Percentiles rank a stretch among this genome's conserved stretches.
These are phyloP conservation scores for Garrulus glandarius DNA, from an alignment of 2,797 vertebrate species.

Conservation along the genomic window DNA sequence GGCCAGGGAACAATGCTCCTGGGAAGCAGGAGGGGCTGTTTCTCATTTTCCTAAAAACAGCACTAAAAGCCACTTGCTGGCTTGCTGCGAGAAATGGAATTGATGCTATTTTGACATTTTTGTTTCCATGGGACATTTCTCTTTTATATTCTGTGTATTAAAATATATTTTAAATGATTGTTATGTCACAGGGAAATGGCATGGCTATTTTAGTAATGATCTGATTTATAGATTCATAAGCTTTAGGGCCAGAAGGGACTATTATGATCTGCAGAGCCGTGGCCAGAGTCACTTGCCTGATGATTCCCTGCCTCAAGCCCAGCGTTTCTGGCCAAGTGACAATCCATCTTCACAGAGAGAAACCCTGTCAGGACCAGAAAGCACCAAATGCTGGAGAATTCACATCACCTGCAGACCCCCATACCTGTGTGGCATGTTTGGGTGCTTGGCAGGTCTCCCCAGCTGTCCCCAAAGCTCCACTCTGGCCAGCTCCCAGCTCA, in stretches of 20 bases:
- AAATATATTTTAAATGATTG: not conserved
- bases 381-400: not conserved
- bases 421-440: fast-evolving
- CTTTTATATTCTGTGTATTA: not conserved
- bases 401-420: fast-evolving
- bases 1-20: not conserved
- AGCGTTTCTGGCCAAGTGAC: not conserved
- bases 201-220: slow-evolving; percentile 17
- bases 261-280: not conserved
- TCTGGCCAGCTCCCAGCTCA: not conserved
- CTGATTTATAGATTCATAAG: slow-evolving; percentile 22
- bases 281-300: not conserved
- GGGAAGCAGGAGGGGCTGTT: fast-evolving
- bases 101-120: not conserved
- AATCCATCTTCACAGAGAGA: not conserved
- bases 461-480: fast-evolving
- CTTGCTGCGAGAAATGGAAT: not conserved
- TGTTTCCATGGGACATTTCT: not conserved
- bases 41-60: not conserved
- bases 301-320: not conserved
- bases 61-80: not conserved
- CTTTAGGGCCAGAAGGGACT: not conserved
- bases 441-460: not conserved
- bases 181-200: not conserved
- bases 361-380: not conserved